Base-by-base conservation (phyloP, 1,140 invertebrate species). In the Caenorhabditis remanei region DNA sequence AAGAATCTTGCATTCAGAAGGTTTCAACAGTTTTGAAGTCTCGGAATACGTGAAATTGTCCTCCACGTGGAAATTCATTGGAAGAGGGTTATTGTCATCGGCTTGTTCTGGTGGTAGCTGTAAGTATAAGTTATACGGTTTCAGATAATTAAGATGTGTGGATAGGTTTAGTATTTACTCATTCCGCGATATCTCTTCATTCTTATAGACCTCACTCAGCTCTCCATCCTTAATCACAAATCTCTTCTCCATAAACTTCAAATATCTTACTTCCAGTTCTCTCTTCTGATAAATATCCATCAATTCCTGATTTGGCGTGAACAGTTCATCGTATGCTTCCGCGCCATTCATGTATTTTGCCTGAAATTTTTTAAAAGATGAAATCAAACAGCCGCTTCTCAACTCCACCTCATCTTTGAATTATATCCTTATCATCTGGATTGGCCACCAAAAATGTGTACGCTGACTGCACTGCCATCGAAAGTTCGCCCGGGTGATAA, bases 181-280 rank as follows among this genome's bases (percentile, higher is more conserved):
- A n/a, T n/a, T n/a, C 6, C 4, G 11, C 11, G 63, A 67, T 32
- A 43, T n/a, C n/a, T n/a, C n/a, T n/a, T n/a, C n/a, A n/a, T n/a
- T n/a, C n/a, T n/a, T n/a, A 32, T 0, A 32, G 14, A 67, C 24
- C 14, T 13, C 13, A 32, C 55, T 61, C 61, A 90, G 89, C 79
- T 86, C 82, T 21, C 87, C 82, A 55, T 90, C 83, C 41, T 48
- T 85, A 58, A 87, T 88, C 16, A 65, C 43, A 48, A 91, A 89
- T 9, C 90, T 16, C 43, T 85, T 65, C 71, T 91, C 87, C 19
- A 91, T 85, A 84, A 92, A 91, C 21, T 88, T 41, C 43, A 91
- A 48, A 83, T 90, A 91, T 48, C 86, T 14, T 40, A 56, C 16
- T 83, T 91, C 90, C 24, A 88, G 5, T 46, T 83, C 55, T 48